Base-by-base conservation (phyloP, 2,113 vertebrate genomes). In the Myiozetetes cayanensis region DNA sequence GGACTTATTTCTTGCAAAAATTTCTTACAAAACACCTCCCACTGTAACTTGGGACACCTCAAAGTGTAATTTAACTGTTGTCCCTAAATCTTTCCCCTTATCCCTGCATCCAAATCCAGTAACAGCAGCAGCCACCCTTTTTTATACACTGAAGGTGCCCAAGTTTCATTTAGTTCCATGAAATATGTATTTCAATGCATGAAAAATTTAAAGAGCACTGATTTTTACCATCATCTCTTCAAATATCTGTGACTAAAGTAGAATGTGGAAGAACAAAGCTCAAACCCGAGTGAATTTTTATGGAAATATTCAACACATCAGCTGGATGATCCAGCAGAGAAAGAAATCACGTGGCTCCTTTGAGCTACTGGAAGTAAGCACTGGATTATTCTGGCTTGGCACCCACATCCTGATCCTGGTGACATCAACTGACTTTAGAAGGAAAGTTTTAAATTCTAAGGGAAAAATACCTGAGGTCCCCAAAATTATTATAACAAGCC, bases 191-290 rank as follows among this genome's bases (percentile, higher is more conserved):
- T 88, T 37, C 49, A n/a, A 31, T 4, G 11, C 10, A 52, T 3
- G 12, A 41, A 62, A 80, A 49, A 39, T 12, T 8, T 12, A 23
- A 16, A 3, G 1, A 18, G 35, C 0, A 0, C 8, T 6, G 41
- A 17, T 25, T 68, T 72, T 75, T 35, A 50, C 24, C 18, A 7
- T 49, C 37, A 53, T 6, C 66, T 63, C 43, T 70, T 44, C 23
- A 33, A 61, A 4, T 39, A 58, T 1, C 52, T 71, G n/a, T n/a
- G 43, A 74, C 46, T 59, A 35, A 67, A 43, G 27, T 23, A 30
- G 28, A 79, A 75, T 2, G 27, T 11, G 6, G 39, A 58, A 47
- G 9, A 82, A n/a, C 30, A 70, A 78, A 87, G 46, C 50, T 85
- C 65, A 70, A 62, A 56, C 25, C n/a, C 13, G 22, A 55, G 19